A percentile compares a stretch with the other conserved stretches of the same genome.
Evolutionary conservation across 2,113 vertebrate species (phyloP).

Genomic region (Notechis scutatus): DNA sequence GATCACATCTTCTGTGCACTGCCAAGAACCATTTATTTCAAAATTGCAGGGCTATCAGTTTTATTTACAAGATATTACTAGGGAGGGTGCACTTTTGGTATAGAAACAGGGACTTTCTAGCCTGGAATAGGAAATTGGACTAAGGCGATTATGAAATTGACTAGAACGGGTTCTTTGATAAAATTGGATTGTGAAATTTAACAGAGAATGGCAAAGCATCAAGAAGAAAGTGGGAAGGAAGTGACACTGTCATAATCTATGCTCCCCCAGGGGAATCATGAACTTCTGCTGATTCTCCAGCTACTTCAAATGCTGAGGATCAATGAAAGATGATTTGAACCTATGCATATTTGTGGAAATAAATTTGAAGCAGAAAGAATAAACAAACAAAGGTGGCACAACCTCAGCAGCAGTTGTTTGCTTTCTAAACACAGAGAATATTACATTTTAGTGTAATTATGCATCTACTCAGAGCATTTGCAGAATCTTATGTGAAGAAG

Average conservation of each 20-base stretch:
- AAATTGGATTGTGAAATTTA: not conserved
- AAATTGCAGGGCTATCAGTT: not conserved
- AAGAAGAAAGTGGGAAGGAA: not conserved
- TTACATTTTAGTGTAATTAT: not conserved
- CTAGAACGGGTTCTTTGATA: not conserved
- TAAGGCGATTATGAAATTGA: not conserved
- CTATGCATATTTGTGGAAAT: not conserved
- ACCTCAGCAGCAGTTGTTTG: not conserved
- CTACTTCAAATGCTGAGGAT: not conserved
- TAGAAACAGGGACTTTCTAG: not conserved
- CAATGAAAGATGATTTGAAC: not conserved
- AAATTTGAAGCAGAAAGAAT: not conserved
- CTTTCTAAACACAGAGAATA: not conserved
- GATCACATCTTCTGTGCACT: not conserved
- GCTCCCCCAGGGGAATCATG: not conserved
- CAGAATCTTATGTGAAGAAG: not conserved
- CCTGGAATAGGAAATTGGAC: not conserved
- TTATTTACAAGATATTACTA: not conserved
- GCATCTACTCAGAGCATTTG: not conserved
- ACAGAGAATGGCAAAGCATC: not conserved
- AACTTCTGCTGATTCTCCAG: not conserved
- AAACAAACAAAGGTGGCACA: not conserved
- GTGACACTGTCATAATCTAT: not conserved
- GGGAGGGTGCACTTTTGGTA: not conserved
- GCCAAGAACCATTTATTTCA: not conserved